These are phyloP conservation scores for Eucera pruinosa DNA, from an alignment of 2,888 invertebrate species.

Conservation along the genomic window DNA sequence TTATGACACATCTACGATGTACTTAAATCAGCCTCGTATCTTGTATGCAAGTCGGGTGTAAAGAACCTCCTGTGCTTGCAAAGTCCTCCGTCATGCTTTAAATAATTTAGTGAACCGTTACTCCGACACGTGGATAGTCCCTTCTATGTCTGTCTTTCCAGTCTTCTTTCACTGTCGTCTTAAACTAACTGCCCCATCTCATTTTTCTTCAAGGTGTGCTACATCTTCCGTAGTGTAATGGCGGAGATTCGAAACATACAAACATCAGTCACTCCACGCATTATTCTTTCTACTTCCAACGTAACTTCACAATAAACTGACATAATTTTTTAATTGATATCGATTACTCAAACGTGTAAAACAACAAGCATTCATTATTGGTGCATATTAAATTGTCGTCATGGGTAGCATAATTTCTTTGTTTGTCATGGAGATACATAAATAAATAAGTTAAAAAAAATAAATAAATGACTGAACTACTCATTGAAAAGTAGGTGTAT, in stretches of 20 bases:
- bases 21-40: slow-evolving; percentile 48
- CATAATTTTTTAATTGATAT: slow-evolving; percentile 8
- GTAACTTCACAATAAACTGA: slow-evolving; percentile 1
- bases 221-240: slow-evolving; percentile 47
- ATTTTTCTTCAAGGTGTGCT: slow-evolving; percentile 49
- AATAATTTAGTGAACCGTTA: slow-evolving; percentile 71
- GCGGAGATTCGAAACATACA: slow-evolving; percentile 40
- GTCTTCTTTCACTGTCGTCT: slow-evolving; percentile 52
- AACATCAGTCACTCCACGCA: slow-evolving; percentile 44
- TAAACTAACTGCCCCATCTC: slow-evolving; percentile 45
- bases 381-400: no score
- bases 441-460: no score
- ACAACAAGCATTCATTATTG: slow-evolving; percentile 4
- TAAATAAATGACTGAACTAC: no score
- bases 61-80: slow-evolving; percentile 55
- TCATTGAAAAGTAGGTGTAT: no score
- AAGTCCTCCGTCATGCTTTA: slow-evolving; percentile 58
- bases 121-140: slow-evolving; percentile 60
- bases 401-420: no score
- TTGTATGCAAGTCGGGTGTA: slow-evolving; percentile 54
- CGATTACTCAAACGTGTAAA: neutral
- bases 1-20: slow-evolving; percentile 36
- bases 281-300: slow-evolving; percentile 41
- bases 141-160: slow-evolving; percentile 54
- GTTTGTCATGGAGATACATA: no score